Percentiles rank a stretch among this genome's conserved stretches.
phyloP scores from a whole-genome alignment of 2,113 vertebrate genomes.

The Loxodonta africana region DNA sequence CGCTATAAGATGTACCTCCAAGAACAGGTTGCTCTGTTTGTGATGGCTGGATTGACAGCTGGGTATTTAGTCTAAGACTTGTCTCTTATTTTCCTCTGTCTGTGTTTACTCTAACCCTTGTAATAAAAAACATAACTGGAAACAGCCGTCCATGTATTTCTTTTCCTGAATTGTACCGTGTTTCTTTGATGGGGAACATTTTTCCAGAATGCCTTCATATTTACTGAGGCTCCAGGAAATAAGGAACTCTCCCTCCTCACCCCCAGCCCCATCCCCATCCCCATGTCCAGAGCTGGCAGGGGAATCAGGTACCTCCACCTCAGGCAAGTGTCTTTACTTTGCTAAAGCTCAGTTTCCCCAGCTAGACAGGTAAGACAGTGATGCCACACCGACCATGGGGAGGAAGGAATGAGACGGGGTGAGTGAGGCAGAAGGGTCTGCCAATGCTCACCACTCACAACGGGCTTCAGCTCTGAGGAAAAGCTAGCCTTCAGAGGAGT shows the following conservation, averaged over 20 bases:
- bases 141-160: neutral
- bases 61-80: conserved; percentile 42
- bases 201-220: neutral
- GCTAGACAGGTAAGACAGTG: neutral
- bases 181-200: neutral
- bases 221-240: neutral
- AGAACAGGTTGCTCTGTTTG: neutral
- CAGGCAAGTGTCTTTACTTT: neutral
- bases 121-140: conserved; percentile 5
- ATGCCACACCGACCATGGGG: neutral
- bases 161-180: rapidly evolving
- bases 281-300: neutral
- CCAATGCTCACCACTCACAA: too few species aligned
- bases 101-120: conserved; percentile 49
- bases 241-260: neutral
- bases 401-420: neutral
- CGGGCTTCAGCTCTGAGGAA: neutral
- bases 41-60: neutral
- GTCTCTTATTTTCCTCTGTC: neutral
- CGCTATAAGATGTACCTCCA: neutral
- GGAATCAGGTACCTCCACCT: neutral
- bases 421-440: neutral
- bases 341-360: neutral
- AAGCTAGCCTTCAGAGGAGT: neutral
- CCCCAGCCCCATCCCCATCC: neutral